phyloP scores from a whole-genome alignment of 2,888 invertebrate genomes.

The Latheticus oryzae region DNA sequence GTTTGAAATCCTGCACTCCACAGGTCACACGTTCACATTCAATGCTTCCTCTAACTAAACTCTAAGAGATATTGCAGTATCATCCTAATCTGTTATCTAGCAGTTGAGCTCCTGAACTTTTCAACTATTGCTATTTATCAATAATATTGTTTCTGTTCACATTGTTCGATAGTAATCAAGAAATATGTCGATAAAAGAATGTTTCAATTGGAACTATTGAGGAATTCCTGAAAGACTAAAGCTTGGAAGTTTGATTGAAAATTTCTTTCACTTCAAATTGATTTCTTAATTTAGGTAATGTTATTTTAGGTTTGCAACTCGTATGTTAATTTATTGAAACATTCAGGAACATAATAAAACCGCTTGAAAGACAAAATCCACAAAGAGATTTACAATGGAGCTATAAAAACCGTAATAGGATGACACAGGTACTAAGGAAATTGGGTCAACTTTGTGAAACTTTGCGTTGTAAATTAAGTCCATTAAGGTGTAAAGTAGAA shows the following conservation, averaged over 20 bases:
- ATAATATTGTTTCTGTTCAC: slow-evolving; percentile 46
- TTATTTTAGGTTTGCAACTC: slow-evolving; percentile 40
- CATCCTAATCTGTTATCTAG: slow-evolving; percentile 36
- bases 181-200: slow-evolving; percentile 40
- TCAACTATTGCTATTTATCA: slow-evolving; percentile 45
- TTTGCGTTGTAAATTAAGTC: slow-evolving; percentile 46
- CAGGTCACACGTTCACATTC: slow-evolving; percentile 50
- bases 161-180: slow-evolving; percentile 45
- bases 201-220: slow-evolving; percentile 30
- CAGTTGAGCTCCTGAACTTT: slow-evolving; percentile 41
- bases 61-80: slow-evolving; percentile 37
- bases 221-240: no score
- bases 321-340: slow-evolving; percentile 23
- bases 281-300: slow-evolving; percentile 12
- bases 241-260: no score
- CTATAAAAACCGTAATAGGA: slow-evolving; percentile 48
- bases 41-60: slow-evolving; percentile 29
- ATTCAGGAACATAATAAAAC: slow-evolving; percentile 38
- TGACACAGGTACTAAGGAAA: slow-evolving; percentile 45
- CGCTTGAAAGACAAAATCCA: slow-evolving; percentile 46
- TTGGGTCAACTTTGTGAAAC: slow-evolving; percentile 44
- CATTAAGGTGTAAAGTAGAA: slow-evolving; percentile 29
- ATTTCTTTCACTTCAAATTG: slow-evolving; percentile 17
- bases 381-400: slow-evolving; percentile 45
- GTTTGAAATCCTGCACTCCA: slow-evolving; percentile 50